Evolutionary conservation across 1,140 invertebrate genomes (phyloP).

Genomic region (Leptopilina boulardi): DNA sequence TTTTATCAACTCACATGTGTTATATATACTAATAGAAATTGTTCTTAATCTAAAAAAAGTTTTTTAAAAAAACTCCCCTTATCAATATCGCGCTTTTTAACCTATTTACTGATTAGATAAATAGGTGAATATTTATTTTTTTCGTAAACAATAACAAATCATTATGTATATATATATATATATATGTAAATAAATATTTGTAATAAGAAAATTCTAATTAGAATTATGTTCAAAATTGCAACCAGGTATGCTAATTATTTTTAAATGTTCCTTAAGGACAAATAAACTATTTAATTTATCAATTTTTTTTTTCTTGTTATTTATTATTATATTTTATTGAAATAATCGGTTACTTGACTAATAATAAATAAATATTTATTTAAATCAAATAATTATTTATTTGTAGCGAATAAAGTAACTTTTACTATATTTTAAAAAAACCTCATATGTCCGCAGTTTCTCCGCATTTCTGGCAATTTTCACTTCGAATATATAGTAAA

Average conservation of each 20-base stretch:
- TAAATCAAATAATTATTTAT: no score
- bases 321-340: background rate
- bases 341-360: no score
- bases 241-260: background rate
- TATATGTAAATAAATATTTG: no score
- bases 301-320: background rate
- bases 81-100: slow-evolving; percentile 10
- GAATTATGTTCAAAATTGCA: background rate
- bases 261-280: background rate
- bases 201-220: background rate
- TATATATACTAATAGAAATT: slow-evolving; percentile 12
- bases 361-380: no score
- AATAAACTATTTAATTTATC: background rate
- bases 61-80: background rate
- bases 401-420: no score
- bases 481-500: no score
- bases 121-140: slow-evolving; percentile 14
- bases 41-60: slow-evolving; percentile 7
- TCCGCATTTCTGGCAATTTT: no score
- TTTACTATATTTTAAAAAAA: no score
- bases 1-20: background rate
- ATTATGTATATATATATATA: background rate
- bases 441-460: no score
- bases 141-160: background rate
- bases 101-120: slow-evolving; percentile 30